Conservation (phyloP, 2,797 vertebrate genomes). For the Tachyglossus aculeatus region DNA sequence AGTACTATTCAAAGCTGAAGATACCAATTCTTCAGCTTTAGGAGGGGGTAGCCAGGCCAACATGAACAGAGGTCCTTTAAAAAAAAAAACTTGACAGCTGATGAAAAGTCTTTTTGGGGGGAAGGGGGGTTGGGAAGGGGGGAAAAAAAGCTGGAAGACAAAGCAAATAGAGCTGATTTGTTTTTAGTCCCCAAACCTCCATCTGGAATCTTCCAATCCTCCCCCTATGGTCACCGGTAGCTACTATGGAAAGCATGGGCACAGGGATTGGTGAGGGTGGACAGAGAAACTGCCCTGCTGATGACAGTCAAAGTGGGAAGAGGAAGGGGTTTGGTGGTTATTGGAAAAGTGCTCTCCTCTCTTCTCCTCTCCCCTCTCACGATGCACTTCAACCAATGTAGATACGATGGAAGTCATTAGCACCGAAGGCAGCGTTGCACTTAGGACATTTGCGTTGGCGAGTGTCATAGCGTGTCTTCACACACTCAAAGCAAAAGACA, state of each 20-base stretch:
- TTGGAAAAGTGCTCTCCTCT: neutral
- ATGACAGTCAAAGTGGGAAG: constrained; percentile 14
- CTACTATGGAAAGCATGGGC: neutral
- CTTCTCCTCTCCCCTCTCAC: constrained; percentile 19
- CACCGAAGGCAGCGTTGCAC: constrained; percentile 95
- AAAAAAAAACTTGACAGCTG: too few species aligned
- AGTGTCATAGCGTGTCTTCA: constrained; percentile 95
- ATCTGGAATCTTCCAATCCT: neutral
- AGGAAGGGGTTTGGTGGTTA: constrained; percentile 4
- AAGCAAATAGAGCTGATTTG: constrained; percentile 1
- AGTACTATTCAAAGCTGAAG: constrained; percentile 22
- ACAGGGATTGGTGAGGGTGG: neutral
- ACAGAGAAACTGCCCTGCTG: constrained; percentile 18
- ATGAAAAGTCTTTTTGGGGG: neutral
- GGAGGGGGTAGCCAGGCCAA: neutral
- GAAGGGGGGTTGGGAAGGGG: too few species aligned
- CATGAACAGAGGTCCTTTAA: neutral
- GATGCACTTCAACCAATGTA: constrained; percentile 85
- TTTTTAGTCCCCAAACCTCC: constrained; percentile 27
- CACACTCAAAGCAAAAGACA: constrained; percentile 97
- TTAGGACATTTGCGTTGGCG: constrained; percentile 97
- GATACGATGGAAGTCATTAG: constrained; percentile 97
- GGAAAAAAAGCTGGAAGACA: constrained; percentile 16
- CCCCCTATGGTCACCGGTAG: neutral
- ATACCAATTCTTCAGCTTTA: neutral